Evolutionary conservation across 2,113 vertebrate genomes (phyloP), one percentile per base, ranked within the genome.

Genomic region (Hystrix cristata): DNA sequence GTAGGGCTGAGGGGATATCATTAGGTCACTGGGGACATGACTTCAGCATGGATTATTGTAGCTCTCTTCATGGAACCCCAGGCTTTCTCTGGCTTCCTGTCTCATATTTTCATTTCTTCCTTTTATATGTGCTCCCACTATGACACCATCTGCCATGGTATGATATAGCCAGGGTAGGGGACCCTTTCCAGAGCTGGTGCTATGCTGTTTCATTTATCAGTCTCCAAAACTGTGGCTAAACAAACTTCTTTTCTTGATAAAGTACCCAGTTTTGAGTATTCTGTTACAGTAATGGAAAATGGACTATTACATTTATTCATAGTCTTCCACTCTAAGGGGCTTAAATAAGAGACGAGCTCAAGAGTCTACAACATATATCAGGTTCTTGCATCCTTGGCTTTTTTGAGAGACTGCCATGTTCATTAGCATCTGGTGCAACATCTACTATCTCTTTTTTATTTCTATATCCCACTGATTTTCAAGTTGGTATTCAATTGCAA

Each of bases 401-500:
- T 91, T 94, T 74, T 9, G 67, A 78, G 57, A 92, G 71, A 78
- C 53, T 31, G 43, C 38, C 53, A 53, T 79, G 29, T 29, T 95
- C 81, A 91, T 55, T 71, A 87, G 82, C 51, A 89, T 76, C 92
- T 97, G 88, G 62, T 84, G 23, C 7, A 74, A 71, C 62, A 82
- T 94, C 43, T 74, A 80, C 60, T 82, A 38, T 95, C n/a, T 60
- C 81, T 69, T 86, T 90, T 85, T 86, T 38, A 55, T 84, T 94
- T 97, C 64, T 83, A 53, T 86, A 72, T 97, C 72, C 59, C n/a
- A 67, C 82, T 93, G 90, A 55, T 96, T 97, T 97, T 95, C 79
- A 92, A 96, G 83, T 95, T 43, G 25, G 51, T 88, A 89, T 94
- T 94, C 90, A 94, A 59, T 74, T 95, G 87, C 18, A 90, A 95